A percentile compares a stretch with the other conserved stretches of the same genome.
phyloP scores from a whole-genome alignment of 2,888 invertebrate genomes.

The Byasa hedistus region DNA sequence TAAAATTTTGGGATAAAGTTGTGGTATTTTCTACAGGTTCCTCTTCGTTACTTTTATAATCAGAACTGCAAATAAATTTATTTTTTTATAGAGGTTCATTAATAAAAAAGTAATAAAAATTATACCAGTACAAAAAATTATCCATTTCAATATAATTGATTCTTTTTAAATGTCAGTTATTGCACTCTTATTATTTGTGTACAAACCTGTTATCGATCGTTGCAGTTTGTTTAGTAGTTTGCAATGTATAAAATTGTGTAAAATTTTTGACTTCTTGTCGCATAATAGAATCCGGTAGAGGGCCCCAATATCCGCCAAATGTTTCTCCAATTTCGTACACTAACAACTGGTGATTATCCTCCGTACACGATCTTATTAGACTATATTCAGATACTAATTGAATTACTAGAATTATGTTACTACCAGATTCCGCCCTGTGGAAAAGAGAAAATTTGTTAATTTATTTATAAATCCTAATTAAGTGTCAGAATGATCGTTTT shows the following conservation, averaged over 20 bases:
- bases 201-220: constrained; percentile 27
- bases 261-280: constrained; percentile 31
- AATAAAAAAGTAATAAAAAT: too few relatives aligned
- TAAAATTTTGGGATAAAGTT: constrained; percentile 12
- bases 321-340: constrained; percentile 67
- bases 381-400: constrained; percentile 43
- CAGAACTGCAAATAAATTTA: constrained; percentile 10
- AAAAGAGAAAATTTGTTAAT: neutral
- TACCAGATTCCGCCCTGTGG: constrained; percentile 62
- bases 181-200: neutral
- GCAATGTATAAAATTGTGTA: constrained; percentile 48
- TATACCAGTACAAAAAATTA: too few relatives aligned
- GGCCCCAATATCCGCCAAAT: constrained; percentile 70
- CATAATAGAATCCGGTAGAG: constrained; percentile 50
- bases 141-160: too few relatives aligned
- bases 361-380: constrained; percentile 44
- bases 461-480: too few relatives aligned
- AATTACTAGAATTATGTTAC: constrained; percentile 62
- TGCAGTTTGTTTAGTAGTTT: constrained; percentile 41
- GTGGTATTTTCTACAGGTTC: neutral
- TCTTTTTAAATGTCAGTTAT: too few relatives aligned
- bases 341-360: constrained; percentile 49
- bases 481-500: neutral
- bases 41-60: constrained; percentile 7
- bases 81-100: neutral